Evolutionary conservation across 2,113 vertebrate species (phyloP).

Genomic region (Anhinga rufa): DNA sequence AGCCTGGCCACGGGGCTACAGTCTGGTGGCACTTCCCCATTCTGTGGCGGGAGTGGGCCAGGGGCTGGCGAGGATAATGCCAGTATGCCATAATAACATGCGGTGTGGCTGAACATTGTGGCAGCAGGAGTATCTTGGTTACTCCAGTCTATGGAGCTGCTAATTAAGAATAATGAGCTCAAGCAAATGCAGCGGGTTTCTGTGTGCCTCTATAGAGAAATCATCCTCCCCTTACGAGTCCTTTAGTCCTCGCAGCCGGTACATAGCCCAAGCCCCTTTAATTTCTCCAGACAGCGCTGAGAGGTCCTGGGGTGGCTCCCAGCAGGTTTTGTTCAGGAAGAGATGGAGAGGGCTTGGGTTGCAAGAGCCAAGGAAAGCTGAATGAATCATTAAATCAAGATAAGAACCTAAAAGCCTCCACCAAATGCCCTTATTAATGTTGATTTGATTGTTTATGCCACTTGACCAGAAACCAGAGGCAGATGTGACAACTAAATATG

Average conservation of each 20-base stretch:
- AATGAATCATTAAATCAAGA: constrained; percentile 1
- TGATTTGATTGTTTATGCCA: constrained; percentile 17
- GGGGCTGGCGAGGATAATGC: background rate
- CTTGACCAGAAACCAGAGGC: constrained; percentile 21
- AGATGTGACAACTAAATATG: background rate
- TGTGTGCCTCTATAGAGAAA: background rate
- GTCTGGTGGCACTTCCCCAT: fast-evolving
- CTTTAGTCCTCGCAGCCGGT: background rate
- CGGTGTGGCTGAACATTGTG: fast-evolving
- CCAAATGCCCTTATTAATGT: background rate
- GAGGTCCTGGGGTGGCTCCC: background rate
- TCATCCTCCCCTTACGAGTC: background rate
- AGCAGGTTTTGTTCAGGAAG: background rate
- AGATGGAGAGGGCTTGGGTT: background rate
- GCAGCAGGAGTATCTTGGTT: background rate
- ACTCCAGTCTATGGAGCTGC: fast-evolving
- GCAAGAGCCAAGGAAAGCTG: background rate
- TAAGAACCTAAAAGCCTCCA: background rate
- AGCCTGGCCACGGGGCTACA: fast-evolving
- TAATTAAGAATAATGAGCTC: background rate
- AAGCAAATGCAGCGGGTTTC: background rate
- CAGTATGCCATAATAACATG: background rate
- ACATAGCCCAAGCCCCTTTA: background rate
- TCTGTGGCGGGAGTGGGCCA: fast-evolving
- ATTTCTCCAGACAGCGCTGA: background rate